phyloP scores from a whole-genome alignment of 2,888 invertebrate species.

The Crepidodera aurea region DNA sequence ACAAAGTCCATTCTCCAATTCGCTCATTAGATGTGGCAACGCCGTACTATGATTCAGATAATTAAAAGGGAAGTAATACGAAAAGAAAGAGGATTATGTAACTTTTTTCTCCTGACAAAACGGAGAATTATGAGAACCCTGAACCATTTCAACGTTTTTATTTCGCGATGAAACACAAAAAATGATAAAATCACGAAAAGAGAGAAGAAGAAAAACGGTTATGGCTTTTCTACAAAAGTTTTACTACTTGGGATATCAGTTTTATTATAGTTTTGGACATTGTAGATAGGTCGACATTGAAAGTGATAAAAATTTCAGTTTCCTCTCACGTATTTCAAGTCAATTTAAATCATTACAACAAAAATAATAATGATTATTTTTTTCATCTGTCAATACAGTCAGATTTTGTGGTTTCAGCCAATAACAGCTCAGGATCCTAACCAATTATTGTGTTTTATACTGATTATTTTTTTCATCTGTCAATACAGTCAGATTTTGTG shows the following conservation, averaged over 20 bases:
- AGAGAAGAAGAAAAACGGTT: background rate
- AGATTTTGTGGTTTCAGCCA: too few species aligned
- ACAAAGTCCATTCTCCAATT: too few species aligned
- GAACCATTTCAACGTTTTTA: conserved; percentile 7
- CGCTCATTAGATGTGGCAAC: background rate
- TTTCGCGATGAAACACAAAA: background rate
- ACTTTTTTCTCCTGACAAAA: conserved; percentile 7
- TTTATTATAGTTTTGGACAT: background rate
- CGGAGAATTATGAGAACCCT: conserved; percentile 6
- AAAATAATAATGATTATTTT: too few species aligned
- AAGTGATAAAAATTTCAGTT: background rate
- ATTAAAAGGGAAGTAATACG: conserved; percentile 13
- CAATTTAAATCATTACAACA: too few species aligned
- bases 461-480: too few species aligned
- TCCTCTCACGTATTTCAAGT: too few species aligned
- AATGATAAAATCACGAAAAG: background rate
- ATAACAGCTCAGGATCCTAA: too few species aligned
- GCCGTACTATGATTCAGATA: background rate
- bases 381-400: too few species aligned
- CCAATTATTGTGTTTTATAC: too few species aligned
- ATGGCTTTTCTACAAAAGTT: background rate
- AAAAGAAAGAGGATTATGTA: conserved; percentile 9
- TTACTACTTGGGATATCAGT: background rate
- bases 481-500: too few species aligned
- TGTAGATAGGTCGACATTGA: background rate